Base-by-base conservation (phyloP, 2,888 invertebrate species). In the Chalcis sispes region DNA sequence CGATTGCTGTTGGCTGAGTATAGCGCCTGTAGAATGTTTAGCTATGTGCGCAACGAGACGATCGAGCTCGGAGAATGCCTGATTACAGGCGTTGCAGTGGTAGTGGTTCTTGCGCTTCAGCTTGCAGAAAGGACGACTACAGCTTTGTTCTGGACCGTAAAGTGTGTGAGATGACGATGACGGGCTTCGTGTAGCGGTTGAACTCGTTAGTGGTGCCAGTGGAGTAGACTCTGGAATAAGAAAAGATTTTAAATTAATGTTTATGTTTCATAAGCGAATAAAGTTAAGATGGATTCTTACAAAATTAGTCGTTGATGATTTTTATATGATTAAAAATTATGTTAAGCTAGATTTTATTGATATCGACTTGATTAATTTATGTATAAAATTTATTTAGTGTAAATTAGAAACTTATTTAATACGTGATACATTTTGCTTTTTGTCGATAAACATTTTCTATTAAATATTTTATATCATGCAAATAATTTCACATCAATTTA, bases 21-120 rank as follows among this genome's bases (percentile, higher is more conserved):
- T 89, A 8, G 91, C 91, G 15, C 92, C 91, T 27, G 91, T 91
- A 81, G 91, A 92, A 85, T 95, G 95, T 84, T 94, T 94, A 18
- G 92, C 91, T 42, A 94, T 91, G 88, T 95, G 95, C 0, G 92
- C 91, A 32, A 93, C 90, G 56, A 95, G 89, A 70, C 93, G 91
- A 73, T 93, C 92, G 66, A 93, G 88, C 82, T 94, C 94, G n/a
- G 94, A 93, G 86, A 94, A 94, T 0, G 94, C 94, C 89, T 95
- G 95, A 87, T 94, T 94, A 89, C 95, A 95, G 62, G 93, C 92
- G 84, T 93, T 93, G 88, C 95, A 95, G 85, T 95, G 95, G 84
- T 93, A 94, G 84, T 95, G 95, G 79, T 93, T 93, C 83, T 94
- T 93, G 77, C 94, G 91, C 87, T 95, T 95, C 80, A 95, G 90